Evolutionary conservation across 2,113 vertebrate genomes (phyloP), one percentile per base, ranked within the genome.

Genomic region (Microtus ochrogaster): DNA sequence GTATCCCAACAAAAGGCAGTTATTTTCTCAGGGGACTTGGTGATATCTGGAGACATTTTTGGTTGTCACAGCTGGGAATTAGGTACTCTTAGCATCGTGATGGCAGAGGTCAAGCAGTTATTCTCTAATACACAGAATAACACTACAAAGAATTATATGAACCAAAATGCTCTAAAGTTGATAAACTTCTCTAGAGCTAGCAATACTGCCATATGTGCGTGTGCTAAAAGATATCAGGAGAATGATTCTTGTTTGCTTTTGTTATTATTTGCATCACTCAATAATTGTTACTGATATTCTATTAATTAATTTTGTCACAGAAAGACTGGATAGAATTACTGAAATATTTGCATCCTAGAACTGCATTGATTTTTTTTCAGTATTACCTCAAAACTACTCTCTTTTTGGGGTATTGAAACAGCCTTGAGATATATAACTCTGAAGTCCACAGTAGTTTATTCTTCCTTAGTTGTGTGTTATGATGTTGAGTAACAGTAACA

Each of bases 381-480:
- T 88, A 8, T 89, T 96, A 90, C 91, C 95, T 96, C 66, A 92
- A 68, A 96, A 97, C 13, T 81, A 68, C 26, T 91, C 22, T 96
- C 95, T 94, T 26, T 88, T 91, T 86, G 61, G 73, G 7, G 77
- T 81, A 13, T 90, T 88, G 94, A 92, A 92, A 93, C 89, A 94
- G 94, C 44, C 52, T 41, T 49, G 36, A 16, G 52, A 70, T 84
- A 3, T 77, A 78, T 58, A 94, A 92, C 73, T 94, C 24, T 66
- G n/a, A 79, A 96, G 61, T 96, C 97, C 49, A 88, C 68, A 94
- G 10, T 87, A 44, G 44, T 91, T 3, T 89, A 41, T 87, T 96
- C 58, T 96, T 95, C 68, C 52, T 86, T 94, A 72, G 83, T 58
- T 66, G n/a, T 87, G 21, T 72, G 55, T 89, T 92, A 52, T 16